Conservation (phyloP, 2,797 vertebrate genomes). For the Notolepis coatsorum region DNA sequence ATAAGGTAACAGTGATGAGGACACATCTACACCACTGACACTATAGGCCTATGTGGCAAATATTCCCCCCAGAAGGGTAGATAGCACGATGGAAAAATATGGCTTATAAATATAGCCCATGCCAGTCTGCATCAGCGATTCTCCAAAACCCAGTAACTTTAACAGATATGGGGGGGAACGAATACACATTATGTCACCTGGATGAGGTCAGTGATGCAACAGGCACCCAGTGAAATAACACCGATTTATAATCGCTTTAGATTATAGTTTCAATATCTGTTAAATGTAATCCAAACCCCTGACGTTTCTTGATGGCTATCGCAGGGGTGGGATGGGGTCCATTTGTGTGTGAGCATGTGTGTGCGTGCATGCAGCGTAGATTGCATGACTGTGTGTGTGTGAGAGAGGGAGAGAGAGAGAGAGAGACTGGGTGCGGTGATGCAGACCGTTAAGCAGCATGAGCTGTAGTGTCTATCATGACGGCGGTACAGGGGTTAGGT, state of each 20-base stretch:
- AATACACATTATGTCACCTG: conserved; percentile 37
- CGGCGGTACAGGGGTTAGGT: conserved; percentile 33
- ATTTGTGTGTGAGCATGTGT: neutral
- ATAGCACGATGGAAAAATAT: conserved; percentile 44
- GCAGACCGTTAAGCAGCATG: conserved; percentile 47
- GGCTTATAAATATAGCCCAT: conserved; percentile 47
- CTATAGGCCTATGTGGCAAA: conserved; percentile 42
- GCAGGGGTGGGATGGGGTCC: neutral
- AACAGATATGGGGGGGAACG: conserved; percentile 21
- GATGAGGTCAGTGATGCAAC: conserved; percentile 10
- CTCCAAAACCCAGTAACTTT: conserved; percentile 31
- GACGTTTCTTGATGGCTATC: neutral
- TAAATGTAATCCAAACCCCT: neutral
- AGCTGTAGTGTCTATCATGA: conserved; percentile 33
- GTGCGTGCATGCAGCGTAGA: neutral
- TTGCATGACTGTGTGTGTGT: conserved; percentile 1
- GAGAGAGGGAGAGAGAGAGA: conserved; percentile 10
- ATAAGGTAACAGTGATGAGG: conserved; percentile 50
- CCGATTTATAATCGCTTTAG: conserved; percentile 4
- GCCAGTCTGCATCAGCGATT: conserved; percentile 34
- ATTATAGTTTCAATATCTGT: conserved; percentile 11
- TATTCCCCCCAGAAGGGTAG: conserved; percentile 37
- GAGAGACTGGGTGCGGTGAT: conserved; percentile 12
- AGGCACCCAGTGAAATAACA: neutral
- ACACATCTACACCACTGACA: conserved; percentile 24